Percentiles rank a stretch among this genome's conserved stretches.
Evolutionary conservation across 2,888 invertebrate species (phyloP).

Genomic region (Drosophila siamana): DNA sequence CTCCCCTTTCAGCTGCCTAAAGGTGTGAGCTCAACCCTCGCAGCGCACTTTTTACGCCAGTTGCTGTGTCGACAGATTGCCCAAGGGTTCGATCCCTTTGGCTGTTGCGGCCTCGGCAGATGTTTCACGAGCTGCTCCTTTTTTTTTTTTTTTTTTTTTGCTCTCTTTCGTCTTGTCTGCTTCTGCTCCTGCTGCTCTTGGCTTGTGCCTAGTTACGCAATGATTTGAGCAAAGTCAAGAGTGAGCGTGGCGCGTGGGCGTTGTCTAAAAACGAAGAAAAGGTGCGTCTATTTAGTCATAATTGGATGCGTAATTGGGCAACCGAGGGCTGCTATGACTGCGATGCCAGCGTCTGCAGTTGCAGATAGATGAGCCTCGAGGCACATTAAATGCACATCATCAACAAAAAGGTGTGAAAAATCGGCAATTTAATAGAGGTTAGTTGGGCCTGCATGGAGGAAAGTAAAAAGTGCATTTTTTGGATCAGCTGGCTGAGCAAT

Average conservation of each 20-base stretch:
- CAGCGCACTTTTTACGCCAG: constrained; percentile 57
- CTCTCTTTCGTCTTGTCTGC: neutral
- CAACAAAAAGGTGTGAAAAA: constrained; percentile 11
- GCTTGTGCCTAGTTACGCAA: constrained; percentile 71
- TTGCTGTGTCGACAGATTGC: constrained; percentile 64
- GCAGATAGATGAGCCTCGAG: neutral
- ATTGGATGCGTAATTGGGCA: constrained; percentile 75
- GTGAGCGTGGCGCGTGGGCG: constrained; percentile 49
- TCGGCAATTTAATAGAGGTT: constrained; percentile 10
- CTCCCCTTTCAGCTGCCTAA: neutral
- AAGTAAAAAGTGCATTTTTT: too few species aligned
- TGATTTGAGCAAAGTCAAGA: constrained; percentile 57
- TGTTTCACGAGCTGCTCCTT: constrained; percentile 59
- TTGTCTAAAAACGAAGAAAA: constrained; percentile 40
- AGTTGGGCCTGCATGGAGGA: neutral
- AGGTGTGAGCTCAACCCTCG: constrained; percentile 69
- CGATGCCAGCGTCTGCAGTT: neutral
- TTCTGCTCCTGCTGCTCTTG: neutral
- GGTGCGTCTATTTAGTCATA: constrained; percentile 77
- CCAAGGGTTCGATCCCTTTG: constrained; percentile 30
- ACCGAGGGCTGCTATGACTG: constrained; percentile 3
- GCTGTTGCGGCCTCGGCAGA: constrained; percentile 53
- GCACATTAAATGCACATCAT: constrained; percentile 3
- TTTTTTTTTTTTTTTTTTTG: constrained; percentile 10
- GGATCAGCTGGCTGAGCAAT: neutral